These are phyloP conservation scores for Stenolophus ochropezus DNA, from an alignment of 2,888 invertebrate genomes.

Conservation along the genomic window DNA sequence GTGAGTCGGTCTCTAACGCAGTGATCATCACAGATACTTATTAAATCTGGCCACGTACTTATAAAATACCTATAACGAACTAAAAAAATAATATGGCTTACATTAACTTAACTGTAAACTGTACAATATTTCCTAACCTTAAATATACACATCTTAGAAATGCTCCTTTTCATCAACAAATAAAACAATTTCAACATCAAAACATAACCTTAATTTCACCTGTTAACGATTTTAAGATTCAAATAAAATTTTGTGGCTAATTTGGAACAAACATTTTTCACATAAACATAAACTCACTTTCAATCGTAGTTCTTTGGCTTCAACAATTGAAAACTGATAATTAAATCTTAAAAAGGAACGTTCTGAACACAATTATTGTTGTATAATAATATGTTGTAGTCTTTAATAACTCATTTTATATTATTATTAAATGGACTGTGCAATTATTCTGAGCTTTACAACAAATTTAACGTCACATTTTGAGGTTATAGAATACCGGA, in stretches of 20 bases:
- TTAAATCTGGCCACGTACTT: constrained; percentile 69
- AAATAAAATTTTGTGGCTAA: constrained; percentile 28
- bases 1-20: constrained; percentile 66
- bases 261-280: not conserved
- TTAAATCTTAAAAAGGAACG: constrained; percentile 51
- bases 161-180: constrained; percentile 40
- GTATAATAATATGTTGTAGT: constrained; percentile 5
- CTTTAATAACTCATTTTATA: constrained; percentile 37
- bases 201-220: not conserved
- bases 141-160: constrained; percentile 46
- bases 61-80: constrained; percentile 46
- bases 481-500: not conserved
- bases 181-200: not conserved
- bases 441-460: not conserved
- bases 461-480: constrained; percentile 2
- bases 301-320: constrained; percentile 41
- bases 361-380: constrained; percentile 57
- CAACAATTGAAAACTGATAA: constrained; percentile 39
- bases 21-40: constrained; percentile 73
- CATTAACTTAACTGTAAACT: constrained; percentile 44
- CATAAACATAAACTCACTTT: constrained; percentile 22
- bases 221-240: not conserved
- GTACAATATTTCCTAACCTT: constrained; percentile 40
- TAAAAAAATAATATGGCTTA: constrained; percentile 58
- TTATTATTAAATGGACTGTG: constrained; percentile 32